A percentile compares a stretch with the other conserved stretches of the same genome.
phyloP scores from a whole-genome alignment of 2,888 invertebrate genomes.

The Rhopalosiphum nymphaeae region DNA sequence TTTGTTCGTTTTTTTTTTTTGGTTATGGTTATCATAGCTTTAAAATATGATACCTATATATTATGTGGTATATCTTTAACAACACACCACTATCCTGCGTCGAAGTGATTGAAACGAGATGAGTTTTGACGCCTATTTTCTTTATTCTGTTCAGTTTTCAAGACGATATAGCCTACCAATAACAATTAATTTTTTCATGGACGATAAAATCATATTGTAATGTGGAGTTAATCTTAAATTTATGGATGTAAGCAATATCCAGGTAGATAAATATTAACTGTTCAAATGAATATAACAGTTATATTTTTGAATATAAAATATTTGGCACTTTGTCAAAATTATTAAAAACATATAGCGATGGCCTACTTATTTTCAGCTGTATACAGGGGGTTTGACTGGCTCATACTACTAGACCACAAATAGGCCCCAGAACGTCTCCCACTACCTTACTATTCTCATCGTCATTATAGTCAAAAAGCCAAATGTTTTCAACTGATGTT shows the following conservation, averaged over 20 bases:
- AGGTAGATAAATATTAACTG: constrained; percentile 15
- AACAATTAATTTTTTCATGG: neutral
- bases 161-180: neutral
- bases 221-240: neutral
- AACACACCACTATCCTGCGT: neutral
- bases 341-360: constrained; percentile 24
- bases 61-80: neutral
- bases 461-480: neutral
- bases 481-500: neutral
- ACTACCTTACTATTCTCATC: neutral
- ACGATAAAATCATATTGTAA: neutral
- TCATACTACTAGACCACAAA: neutral
- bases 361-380: constrained; percentile 16
- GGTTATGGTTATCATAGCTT: neutral
- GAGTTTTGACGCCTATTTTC: neutral
- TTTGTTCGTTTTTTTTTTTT: neutral
- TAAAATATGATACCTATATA: neutral
- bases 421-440: neutral
- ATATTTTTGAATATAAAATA: constrained; percentile 24
- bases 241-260: neutral
- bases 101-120: neutral
- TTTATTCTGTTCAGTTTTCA: neutral
- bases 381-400: neutral
- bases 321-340: constrained; percentile 25
- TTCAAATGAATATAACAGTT: constrained; percentile 1